Conservation (phyloP, 2,797 vertebrate genomes). For the Chromis chromis region DNA sequence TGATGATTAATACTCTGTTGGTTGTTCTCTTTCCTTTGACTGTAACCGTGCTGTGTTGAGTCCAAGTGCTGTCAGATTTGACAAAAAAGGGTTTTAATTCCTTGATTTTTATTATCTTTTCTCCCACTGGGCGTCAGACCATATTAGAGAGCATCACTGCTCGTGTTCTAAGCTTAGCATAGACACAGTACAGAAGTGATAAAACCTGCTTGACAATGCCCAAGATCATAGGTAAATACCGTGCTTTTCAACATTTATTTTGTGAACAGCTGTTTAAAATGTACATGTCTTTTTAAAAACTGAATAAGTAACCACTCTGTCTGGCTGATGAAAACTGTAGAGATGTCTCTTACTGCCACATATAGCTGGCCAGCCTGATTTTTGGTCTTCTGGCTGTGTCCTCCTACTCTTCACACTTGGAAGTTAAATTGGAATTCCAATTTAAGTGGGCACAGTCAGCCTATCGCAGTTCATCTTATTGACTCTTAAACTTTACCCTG, state of each 20-base stretch:
- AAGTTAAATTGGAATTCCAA: constrained; percentile 40
- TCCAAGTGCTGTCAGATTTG: constrained; percentile 11
- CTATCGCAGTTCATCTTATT: constrained; percentile 31
- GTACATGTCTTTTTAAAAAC: not conserved
- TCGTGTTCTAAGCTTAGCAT: too few species aligned
- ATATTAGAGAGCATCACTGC: too few species aligned
- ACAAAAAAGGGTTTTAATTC: not conserved
- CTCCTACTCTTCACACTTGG: constrained; percentile 23
- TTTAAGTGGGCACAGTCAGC: constrained; percentile 35
- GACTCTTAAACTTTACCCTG: constrained; percentile 28
- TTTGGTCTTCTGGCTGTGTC: constrained; percentile 12
- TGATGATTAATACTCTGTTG: constrained; percentile 3
- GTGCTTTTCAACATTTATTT: not conserved
- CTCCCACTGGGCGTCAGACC: not conserved
- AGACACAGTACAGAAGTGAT: not conserved
- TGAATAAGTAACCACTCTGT: not conserved
- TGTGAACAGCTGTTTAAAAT: not conserved
- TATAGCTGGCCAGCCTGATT: not conserved
- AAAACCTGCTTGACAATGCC: not conserved
- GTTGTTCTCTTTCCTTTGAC: constrained; percentile 10
- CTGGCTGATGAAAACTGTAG: not conserved
- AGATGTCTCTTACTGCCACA: constrained; percentile 1
- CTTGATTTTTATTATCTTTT: constrained; percentile 7
- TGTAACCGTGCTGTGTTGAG: constrained; percentile 5
- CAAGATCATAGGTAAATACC: not conserved